phyloP scores from a whole-genome alignment of 2,888 invertebrate species.

The Limnephilus auricula region DNA sequence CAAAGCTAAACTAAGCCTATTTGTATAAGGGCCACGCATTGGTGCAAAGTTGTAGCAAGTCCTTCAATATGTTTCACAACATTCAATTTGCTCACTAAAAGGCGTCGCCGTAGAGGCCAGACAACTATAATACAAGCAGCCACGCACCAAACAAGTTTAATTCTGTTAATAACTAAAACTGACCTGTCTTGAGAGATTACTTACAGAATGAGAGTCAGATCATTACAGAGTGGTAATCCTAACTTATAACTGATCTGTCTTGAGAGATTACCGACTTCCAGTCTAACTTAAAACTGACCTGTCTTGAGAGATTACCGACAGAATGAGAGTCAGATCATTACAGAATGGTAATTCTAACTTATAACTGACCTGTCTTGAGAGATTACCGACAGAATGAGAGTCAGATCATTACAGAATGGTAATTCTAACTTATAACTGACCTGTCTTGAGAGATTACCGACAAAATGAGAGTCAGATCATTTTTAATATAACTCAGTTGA shows the following conservation, averaged over 20 bases:
- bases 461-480: no score
- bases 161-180: background rate
- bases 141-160: background rate
- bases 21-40: conserved; percentile 40
- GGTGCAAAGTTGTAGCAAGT: conserved; percentile 32
- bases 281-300: no score
- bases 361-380: no score
- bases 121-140: background rate
- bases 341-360: no score
- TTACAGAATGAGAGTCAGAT: background rate
- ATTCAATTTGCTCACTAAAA: background rate
- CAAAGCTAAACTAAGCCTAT: conserved; percentile 42
- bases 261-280: no score
- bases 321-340: no score
- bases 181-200: background rate
- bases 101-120: conserved; percentile 10
- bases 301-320: no score
- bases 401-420: background rate
- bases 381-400: no score
- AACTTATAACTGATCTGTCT: background rate
- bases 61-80: background rate
- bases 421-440: background rate
- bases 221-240: background rate
- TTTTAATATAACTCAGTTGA: no score
- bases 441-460: no score